Percentiles rank a stretch among this genome's conserved stretches.
Conservation (phyloP, 1,140 invertebrate species). For the Metaphire vulgaris region DNA sequence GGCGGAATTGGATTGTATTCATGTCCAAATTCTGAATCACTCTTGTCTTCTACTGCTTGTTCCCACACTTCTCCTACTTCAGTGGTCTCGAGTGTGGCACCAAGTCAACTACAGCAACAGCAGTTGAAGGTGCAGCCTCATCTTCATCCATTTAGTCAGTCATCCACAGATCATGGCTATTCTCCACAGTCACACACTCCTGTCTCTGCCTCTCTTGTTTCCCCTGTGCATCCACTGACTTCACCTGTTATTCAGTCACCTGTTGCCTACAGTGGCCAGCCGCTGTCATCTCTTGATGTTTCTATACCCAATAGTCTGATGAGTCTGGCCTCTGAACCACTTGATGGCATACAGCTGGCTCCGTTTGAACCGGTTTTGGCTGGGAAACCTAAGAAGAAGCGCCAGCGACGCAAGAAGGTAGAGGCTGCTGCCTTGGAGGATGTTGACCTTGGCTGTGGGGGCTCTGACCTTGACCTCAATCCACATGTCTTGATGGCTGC, state of each 20-base stretch:
- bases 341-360: too few species aligned
- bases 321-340: neutral
- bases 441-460: neutral
- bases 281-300: neutral
- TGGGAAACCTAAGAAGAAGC: constrained; percentile 24
- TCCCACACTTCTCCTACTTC: neutral
- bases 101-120: neutral
- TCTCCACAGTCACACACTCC: neutral
- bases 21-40: neutral
- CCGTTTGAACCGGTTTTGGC: neutral
- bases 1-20: neutral
- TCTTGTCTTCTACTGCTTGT: neutral
- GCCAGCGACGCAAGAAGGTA: constrained; percentile 10
- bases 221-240: neutral
- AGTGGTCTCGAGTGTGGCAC: neutral
- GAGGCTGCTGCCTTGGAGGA: neutral
- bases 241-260: neutral
- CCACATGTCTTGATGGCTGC: neutral
- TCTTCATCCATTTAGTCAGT: neutral
- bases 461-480: neutral
- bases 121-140: neutral
- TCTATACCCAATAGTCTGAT: neutral
- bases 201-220: neutral
- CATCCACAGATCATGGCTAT: neutral
- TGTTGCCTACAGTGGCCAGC: neutral